These are phyloP conservation scores for Aradophagus sp. DNA, from an alignment of 1,140 invertebrate species.

Conservation along the genomic window DNA sequence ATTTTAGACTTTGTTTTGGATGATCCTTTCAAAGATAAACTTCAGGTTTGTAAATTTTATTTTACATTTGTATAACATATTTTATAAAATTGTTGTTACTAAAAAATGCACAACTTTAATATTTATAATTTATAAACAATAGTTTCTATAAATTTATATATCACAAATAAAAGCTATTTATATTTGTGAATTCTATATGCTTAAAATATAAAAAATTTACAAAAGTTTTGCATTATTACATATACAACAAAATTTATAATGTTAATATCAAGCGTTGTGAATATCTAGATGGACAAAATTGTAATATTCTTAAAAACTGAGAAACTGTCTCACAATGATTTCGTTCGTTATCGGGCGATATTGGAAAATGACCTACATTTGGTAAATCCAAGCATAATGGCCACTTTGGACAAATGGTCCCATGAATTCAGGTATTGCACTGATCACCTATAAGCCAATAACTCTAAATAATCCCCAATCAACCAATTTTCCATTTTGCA, in stretches of 20 bases:
- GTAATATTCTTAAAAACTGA: conserved; percentile 24
- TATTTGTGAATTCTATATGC: too few relatives aligned
- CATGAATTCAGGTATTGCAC: conserved; percentile 58
- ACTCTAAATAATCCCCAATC: conserved; percentile 13
- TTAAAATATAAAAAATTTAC: too few relatives aligned
- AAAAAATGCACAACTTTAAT: not conserved
- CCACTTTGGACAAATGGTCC: conserved; percentile 64
- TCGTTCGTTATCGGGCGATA: conserved; percentile 26
- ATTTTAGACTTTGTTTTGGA: conserved; percentile 89
- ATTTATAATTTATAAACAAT: not conserved
- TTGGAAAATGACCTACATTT: conserved; percentile 59
- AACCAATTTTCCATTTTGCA: conserved; percentile 29
- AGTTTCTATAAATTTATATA: too few relatives aligned
- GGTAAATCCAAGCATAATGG: conserved; percentile 69
- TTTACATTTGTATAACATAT: not conserved
- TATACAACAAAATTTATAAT: too few relatives aligned
- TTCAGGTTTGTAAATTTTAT: conserved; percentile 13
- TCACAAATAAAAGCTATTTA: too few relatives aligned
- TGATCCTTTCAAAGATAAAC: conserved; percentile 75
- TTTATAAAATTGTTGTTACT: not conserved
- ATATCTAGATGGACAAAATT: conserved; percentile 25
- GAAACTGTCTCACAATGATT: conserved; percentile 29
- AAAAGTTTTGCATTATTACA: too few relatives aligned
- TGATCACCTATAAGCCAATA: conserved; percentile 25
- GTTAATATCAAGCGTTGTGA: not conserved